Evolutionary conservation across 1,140 invertebrate species (phyloP).

Genomic region (Theocolax elegans): DNA sequence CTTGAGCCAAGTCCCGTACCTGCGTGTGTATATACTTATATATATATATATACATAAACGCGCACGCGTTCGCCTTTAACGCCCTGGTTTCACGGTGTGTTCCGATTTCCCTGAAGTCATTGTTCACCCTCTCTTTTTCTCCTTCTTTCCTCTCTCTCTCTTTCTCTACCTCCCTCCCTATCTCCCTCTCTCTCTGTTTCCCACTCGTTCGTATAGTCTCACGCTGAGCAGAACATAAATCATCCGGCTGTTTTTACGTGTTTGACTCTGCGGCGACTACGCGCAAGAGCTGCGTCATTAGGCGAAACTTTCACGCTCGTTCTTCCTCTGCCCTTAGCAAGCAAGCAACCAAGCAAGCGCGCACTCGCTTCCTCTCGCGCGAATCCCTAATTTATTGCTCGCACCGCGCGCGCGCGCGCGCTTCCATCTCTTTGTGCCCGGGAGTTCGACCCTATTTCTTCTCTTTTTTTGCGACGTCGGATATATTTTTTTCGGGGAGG

Average conservation of each 20-base stretch:
- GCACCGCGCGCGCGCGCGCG: slow-evolving; percentile 4
- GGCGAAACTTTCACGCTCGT: slow-evolving; percentile 53
- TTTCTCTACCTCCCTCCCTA: slow-evolving; percentile 1
- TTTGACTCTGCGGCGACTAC: slow-evolving; percentile 50
- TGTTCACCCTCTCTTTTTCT: not conserved
- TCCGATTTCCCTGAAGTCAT: slow-evolving; percentile 6
- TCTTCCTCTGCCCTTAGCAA: slow-evolving; percentile 8
- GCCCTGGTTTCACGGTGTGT: slow-evolving; percentile 28
- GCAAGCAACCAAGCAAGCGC: too few relatives aligned
- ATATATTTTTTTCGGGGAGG: not conserved
- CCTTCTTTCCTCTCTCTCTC: not conserved
- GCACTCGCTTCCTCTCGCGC: slow-evolving; percentile 11
- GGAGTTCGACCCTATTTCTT: not conserved
- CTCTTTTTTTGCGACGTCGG: slow-evolving; percentile 2
- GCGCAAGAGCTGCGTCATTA: slow-evolving; percentile 50
- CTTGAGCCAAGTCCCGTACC: slow-evolving; percentile 6
- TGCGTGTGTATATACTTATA: not conserved
- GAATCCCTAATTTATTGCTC: slow-evolving; percentile 39
- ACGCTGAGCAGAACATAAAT: slow-evolving; percentile 59
- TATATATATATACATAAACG: not conserved
- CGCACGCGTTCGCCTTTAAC: slow-evolving; percentile 2
- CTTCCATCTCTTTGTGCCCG: not conserved
- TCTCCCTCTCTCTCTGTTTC: slow-evolving; percentile 1
- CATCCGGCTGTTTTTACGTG: slow-evolving; percentile 60
- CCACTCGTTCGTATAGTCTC: too few relatives aligned